Conservation (phyloP, 2,113 vertebrate genomes). For the Poecilia latipinna region DNA sequence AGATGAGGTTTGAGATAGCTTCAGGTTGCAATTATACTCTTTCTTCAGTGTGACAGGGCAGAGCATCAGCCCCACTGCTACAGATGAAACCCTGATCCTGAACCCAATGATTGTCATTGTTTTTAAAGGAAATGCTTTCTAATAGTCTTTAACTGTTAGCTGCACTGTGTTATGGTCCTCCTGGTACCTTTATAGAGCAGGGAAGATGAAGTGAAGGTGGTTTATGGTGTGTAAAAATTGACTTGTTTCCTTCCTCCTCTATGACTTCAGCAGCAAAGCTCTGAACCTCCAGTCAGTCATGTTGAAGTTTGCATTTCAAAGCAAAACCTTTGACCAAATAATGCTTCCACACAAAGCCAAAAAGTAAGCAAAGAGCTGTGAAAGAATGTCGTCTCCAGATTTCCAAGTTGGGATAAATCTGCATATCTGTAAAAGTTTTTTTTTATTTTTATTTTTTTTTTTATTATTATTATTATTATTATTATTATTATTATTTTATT, state of each 20-base stretch:
- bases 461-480: too few species aligned
- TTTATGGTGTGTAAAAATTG: not conserved
- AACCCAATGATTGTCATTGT: not conserved
- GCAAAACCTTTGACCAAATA: not conserved
- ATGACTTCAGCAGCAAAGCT: not conserved
- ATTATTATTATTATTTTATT: too few species aligned
- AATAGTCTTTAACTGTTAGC: conserved; percentile 13
- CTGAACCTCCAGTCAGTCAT: not conserved
- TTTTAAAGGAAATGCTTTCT: conserved; percentile 18
- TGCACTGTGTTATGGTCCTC: not conserved
- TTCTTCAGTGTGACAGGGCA: not conserved
- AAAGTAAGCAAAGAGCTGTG: not conserved
- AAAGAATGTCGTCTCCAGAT: not conserved
- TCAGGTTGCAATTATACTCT: not conserved
- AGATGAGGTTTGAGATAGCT: not conserved
- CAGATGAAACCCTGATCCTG: not conserved
- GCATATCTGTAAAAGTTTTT: too few species aligned
- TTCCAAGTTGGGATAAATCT: not conserved
- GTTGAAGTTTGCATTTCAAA: not conserved
- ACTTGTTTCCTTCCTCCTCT: not conserved
- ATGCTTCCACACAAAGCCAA: not conserved
- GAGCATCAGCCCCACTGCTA: not conserved
- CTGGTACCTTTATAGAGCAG: conserved; percentile 19
- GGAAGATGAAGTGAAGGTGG: not conserved
- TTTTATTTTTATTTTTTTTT: too few species aligned